Evolutionary conservation across 2,888 invertebrate species (phyloP).

Genomic region (Philaethria dido): DNA sequence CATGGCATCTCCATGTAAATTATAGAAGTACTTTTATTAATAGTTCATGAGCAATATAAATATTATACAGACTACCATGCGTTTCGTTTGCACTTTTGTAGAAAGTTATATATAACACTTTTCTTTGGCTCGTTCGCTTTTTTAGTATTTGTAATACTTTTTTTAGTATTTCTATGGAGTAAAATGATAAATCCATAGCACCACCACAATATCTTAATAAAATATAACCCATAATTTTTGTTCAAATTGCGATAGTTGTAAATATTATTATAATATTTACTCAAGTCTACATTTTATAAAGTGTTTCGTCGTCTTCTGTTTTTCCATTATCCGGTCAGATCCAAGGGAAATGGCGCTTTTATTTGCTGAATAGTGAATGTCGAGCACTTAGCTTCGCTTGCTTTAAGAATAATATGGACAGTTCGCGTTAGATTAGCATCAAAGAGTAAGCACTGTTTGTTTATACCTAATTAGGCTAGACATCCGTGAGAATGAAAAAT

Average conservation of each 20-base stretch:
- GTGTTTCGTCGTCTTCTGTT: slow-evolving; percentile 63
- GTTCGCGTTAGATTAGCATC: slow-evolving; percentile 61
- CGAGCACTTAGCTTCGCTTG: slow-evolving; percentile 71
- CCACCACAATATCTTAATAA: no score
- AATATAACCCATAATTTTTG: not conserved
- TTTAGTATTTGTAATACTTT: no score
- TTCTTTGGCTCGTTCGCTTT: no score
- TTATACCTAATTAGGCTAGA: slow-evolving; percentile 32
- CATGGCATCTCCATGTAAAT: no score
- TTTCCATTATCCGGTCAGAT: slow-evolving; percentile 78
- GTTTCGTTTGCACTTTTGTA: no score
- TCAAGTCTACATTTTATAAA: slow-evolving; percentile 49
- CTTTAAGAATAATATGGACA: slow-evolving; percentile 77
- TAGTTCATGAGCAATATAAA: no score
- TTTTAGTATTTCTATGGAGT: no score
- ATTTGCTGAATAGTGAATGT: slow-evolving; percentile 79
- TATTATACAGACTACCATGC: no score
- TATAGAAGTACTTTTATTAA: no score
- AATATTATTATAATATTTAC: not conserved
- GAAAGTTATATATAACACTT: no score
- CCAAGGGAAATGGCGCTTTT: slow-evolving; percentile 72
- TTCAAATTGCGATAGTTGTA: not conserved
- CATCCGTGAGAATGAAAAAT: slow-evolving; percentile 17
- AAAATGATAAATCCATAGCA: no score
- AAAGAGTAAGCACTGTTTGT: slow-evolving; percentile 27